Evolutionary conservation across 2,113 vertebrate genomes (phyloP).

Genomic region (Pteruthius melanotis): DNA sequence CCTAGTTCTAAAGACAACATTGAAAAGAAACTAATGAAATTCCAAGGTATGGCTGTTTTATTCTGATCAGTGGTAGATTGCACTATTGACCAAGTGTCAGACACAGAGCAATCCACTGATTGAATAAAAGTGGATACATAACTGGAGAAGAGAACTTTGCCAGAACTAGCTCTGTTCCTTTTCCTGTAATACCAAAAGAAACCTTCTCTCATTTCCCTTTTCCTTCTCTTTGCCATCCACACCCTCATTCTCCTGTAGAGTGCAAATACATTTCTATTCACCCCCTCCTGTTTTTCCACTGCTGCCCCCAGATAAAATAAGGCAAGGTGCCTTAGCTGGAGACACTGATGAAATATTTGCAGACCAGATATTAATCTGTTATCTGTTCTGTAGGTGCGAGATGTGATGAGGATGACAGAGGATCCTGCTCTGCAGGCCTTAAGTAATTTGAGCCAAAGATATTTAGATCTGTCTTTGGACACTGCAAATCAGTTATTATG

Average conservation of each 20-base stretch:
- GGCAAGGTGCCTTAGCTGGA: conserved; percentile 63
- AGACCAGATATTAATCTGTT: conserved; percentile 80
- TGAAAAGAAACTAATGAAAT: conserved; percentile 89
- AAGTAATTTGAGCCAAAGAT: conserved; percentile 80
- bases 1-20: conserved; percentile 78
- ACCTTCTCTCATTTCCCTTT: conserved; percentile 52
- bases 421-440: conserved; percentile 67
- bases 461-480: conserved; percentile 80
- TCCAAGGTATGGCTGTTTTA: conserved; percentile 86
- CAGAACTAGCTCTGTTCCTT: conserved; percentile 70
- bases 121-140: conserved; percentile 92
- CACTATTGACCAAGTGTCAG: conserved; percentile 97
- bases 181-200: conserved; percentile 74
- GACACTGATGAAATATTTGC: conserved; percentile 80
- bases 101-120: conserved; percentile 79
- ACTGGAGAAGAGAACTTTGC: conserved; percentile 84
- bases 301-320: conserved; percentile 71
- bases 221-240: background rate
- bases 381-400: conserved; percentile 77
- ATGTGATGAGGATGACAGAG: conserved; percentile 81
- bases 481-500: conserved; percentile 73
- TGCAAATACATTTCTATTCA: conserved; percentile 48
- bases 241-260: background rate
- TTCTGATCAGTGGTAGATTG: conserved; percentile 91
- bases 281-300: background rate